These are phyloP conservation scores for Emmelina monodactyla DNA, from an alignment of 2,888 invertebrate species.

Conservation along the genomic window DNA sequence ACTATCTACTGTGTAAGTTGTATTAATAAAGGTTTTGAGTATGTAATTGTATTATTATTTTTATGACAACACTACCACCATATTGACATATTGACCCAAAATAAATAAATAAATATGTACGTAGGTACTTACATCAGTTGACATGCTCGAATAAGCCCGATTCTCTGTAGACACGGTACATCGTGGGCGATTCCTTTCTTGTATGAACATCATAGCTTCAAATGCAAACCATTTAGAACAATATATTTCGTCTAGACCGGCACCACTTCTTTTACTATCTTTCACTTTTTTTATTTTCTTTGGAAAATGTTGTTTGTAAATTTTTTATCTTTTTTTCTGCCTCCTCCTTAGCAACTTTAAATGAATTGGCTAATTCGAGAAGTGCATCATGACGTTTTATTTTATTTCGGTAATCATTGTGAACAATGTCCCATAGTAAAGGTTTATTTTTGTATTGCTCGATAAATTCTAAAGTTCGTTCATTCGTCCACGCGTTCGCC, in stretches of 20 bases:
- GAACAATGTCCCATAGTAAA: constrained; percentile 22
- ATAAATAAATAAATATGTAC: constrained; percentile 1
- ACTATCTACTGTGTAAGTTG: no score
- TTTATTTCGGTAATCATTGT: constrained; percentile 19
- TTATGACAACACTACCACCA: no score
- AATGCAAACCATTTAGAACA: constrained; percentile 17
- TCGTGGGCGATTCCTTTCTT: constrained; percentile 18
- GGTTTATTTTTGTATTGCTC: constrained; percentile 22
- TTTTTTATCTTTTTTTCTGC: constrained; percentile 18
- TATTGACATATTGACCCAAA: neutral
- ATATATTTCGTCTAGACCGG: constrained; percentile 15
- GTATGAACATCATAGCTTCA: constrained; percentile 16
- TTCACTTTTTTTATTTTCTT: constrained; percentile 18
- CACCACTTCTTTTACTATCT: constrained; percentile 17
- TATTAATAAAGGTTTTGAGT: no score
- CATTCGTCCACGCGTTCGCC: constrained; percentile 22
- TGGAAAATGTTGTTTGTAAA: constrained; percentile 17
- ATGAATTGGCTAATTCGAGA: constrained; percentile 17
- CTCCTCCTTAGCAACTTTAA: constrained; percentile 17
- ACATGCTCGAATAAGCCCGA: constrained; percentile 1
- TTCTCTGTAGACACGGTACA: constrained; percentile 17
- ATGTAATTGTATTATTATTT: no score
- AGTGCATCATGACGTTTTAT: constrained; percentile 19
- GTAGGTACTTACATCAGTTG: constrained; percentile 2
- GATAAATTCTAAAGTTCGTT: constrained; percentile 22